phyloP scores from a whole-genome alignment of 2,888 invertebrate species.

The Amphiduros pacificus region DNA sequence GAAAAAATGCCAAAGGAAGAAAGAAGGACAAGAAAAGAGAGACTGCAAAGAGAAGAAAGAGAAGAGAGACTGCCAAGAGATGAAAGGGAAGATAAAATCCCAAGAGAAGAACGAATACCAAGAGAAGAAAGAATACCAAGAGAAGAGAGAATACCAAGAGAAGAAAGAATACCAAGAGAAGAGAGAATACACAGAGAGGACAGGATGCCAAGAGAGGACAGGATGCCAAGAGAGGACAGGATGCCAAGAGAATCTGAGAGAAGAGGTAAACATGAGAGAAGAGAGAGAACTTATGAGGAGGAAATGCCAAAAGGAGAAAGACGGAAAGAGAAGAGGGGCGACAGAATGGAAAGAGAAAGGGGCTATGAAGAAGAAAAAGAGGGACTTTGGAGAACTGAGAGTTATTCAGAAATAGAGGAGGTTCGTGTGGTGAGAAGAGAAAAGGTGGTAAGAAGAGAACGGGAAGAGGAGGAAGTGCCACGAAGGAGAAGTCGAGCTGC shows the following conservation, averaged over 20 bases:
- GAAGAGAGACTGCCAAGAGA: too few relatives aligned
- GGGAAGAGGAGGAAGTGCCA: not conserved
- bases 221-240: not conserved
- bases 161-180: too few relatives aligned
- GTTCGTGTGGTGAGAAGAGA: too few relatives aligned
- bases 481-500: not conserved
- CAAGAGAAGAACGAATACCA: not conserved
- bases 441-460: conserved; percentile 10
- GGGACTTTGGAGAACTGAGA: not conserved
- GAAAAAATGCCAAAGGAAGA: not conserved
- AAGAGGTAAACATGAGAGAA: not conserved
- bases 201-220: not conserved
- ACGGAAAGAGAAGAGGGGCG: not conserved
- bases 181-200: not conserved
- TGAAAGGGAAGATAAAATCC: not conserved
- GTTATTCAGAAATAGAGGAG: not conserved
- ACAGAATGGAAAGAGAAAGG: not conserved
- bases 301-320: not conserved
- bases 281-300: not conserved
- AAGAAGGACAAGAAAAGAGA: too few relatives aligned
- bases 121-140: not conserved
- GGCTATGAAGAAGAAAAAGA: not conserved
- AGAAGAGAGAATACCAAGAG: too few relatives aligned
- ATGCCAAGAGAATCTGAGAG: not conserved
- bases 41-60: too few relatives aligned